Conservation (phyloP, 2,797 vertebrate genomes). For the Cottoperca gobio region DNA sequence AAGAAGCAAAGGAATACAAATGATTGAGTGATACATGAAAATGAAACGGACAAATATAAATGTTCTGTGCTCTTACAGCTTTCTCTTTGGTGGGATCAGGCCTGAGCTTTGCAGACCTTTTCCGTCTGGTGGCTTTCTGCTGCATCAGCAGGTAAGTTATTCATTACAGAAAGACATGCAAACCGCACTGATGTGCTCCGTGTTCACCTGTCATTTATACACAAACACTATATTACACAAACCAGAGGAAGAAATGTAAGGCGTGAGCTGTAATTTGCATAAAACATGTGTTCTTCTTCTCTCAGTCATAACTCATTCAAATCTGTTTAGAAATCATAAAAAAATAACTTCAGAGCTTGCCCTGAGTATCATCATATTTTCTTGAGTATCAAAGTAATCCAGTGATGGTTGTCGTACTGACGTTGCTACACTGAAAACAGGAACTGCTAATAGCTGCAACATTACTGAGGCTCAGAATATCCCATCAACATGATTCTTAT, state of each 20-base stretch:
- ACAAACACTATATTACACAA: neutral
- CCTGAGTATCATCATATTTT: neutral
- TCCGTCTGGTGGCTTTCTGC: slow-evolving; percentile 95
- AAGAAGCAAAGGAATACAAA: too few species aligned
- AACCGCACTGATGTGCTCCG: neutral
- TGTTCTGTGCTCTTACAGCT: slow-evolving; percentile 74
- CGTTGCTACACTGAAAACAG: neutral
- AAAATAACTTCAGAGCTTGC: neutral
- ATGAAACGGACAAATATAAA: too few species aligned
- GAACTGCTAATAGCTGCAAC: neutral
- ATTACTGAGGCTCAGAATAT: neutral
- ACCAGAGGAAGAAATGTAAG: neutral
- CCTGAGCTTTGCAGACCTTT: slow-evolving; percentile 95
- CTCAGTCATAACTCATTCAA: neutral
- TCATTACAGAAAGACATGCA: slow-evolving; percentile 1
- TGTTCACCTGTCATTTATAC: neutral
- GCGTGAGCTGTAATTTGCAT: neutral
- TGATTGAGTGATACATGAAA: too few species aligned
- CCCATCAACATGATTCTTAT: neutral
- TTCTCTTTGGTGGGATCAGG: slow-evolving; percentile 95
- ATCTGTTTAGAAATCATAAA: neutral
- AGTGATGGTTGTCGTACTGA: neutral
- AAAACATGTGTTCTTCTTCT: neutral
- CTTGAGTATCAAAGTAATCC: neutral
- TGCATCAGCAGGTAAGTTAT: slow-evolving; percentile 95